These are phyloP conservation scores for Girardinichthys multiradiatus DNA, from an alignment of 2,113 vertebrate species.

Conservation along the genomic window DNA sequence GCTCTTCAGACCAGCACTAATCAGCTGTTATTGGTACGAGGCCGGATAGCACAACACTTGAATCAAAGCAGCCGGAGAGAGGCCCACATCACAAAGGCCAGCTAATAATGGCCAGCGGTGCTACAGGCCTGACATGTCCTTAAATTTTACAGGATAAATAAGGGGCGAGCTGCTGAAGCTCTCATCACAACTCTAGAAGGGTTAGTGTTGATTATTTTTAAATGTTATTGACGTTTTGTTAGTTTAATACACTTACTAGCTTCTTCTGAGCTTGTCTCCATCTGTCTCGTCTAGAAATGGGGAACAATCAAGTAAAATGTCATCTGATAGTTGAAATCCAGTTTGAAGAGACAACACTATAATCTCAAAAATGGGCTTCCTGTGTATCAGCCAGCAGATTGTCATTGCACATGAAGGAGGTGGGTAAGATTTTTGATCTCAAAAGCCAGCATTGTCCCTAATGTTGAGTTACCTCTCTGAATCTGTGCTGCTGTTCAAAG, in stretches of 20 bases:
- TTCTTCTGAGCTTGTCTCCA: constrained; percentile 4
- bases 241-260: constrained; percentile 12
- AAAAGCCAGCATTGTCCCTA: constrained; percentile 14
- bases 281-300: constrained; percentile 16
- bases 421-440: constrained; percentile 28
- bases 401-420: constrained; percentile 36
- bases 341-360: constrained; percentile 50
- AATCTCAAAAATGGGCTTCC: constrained; percentile 47
- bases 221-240: constrained; percentile 23
- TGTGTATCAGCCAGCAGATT: constrained; percentile 40
- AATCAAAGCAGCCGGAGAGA: constrained; percentile 37
- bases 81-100: constrained; percentile 30
- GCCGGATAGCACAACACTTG: constrained; percentile 42
- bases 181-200: constrained; percentile 23
- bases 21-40: constrained; percentile 62
- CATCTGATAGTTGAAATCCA: constrained; percentile 41
- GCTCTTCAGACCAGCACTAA: constrained; percentile 70
- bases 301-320: constrained; percentile 35
- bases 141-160: constrained; percentile 46
- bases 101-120: constrained; percentile 69
- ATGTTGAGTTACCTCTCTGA: constrained; percentile 13
- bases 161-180: constrained; percentile 40
- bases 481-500: constrained; percentile 1
- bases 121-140: constrained; percentile 54
- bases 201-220: constrained; percentile 31